Evolutionary conservation across 1,140 invertebrate species (phyloP), one percentile per base, ranked within the genome.

Genomic region (Phymastichus coffea): DNA sequence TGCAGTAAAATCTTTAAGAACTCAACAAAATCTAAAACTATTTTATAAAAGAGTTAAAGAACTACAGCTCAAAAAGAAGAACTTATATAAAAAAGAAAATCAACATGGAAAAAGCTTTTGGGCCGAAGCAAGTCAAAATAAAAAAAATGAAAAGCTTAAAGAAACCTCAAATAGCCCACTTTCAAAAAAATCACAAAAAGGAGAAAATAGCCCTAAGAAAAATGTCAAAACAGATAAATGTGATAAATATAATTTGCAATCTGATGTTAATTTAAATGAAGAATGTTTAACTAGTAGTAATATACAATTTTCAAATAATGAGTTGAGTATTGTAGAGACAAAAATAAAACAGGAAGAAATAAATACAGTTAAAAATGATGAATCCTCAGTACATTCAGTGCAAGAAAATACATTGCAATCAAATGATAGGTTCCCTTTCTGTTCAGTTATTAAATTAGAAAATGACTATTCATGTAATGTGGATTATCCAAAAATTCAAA

Each of bases 371-470:
- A 2, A 26, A 46, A 46, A 22, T 17, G 22, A 55, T 46, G 22
- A 59, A 26, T 8, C 8, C n/a, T 10, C 10, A 23, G 22, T 15
- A 38, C 6, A 30, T 30, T 6, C 12, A 22, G 0, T 12, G 4
- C 35, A 57, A 41, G 26, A 51, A 33, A 30, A 28, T 19, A 17
- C 17, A 25, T 22, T 10, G 23, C 51, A 44, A 10, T 1, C 20
- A 2, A 22, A 20, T 7, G 40, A 53, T 14, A 37, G 41, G 30
- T 9, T 46, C 20, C 41, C 49, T 26, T 46, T 35, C 14, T 46
- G 43, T 59, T 17, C 51, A 35, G 28, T 58, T 51, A 51, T 61
- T 12, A 61, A 61, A 55, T 55, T 55, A 49, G 58, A 61, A 25
- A 61, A 61, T 6, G 51, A 55, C 55, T 55, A 55, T 41, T 54